These are phyloP conservation scores for Brachyalestes nurse DNA, from an alignment of 2,797 vertebrate genomes.

Conservation along the genomic window DNA sequence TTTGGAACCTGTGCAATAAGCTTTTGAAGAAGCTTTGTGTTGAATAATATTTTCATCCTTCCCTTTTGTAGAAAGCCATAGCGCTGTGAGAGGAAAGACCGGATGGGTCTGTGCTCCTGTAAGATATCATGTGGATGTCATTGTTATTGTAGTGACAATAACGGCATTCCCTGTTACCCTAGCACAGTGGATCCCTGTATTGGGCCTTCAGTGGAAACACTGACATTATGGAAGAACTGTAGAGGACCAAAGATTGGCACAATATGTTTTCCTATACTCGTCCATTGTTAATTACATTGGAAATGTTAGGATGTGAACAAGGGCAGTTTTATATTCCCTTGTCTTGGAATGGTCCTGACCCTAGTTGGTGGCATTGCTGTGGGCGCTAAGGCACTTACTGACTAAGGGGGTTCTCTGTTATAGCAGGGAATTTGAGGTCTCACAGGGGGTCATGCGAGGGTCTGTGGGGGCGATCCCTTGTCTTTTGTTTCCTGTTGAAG, in stretches of 20 bases:
- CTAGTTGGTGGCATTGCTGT: conserved; percentile 16
- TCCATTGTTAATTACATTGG: conserved; percentile 21
- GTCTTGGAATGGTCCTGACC: conserved; percentile 10
- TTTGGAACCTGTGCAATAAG: not conserved
- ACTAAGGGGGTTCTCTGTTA: conserved; percentile 43
- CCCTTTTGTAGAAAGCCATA: not conserved
- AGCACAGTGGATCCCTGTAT: not conserved
- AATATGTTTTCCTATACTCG: not conserved
- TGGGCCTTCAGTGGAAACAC: conserved; percentile 11
- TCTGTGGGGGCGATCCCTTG: conserved; percentile 48
- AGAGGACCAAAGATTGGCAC: not conserved
- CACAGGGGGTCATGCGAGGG: conserved; percentile 40
- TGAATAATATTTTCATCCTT: conserved; percentile 6
- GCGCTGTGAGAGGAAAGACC: conserved; percentile 34
- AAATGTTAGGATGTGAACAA: conserved; percentile 23
- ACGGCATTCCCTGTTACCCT: conserved; percentile 2
- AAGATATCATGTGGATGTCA: conserved; percentile 30
- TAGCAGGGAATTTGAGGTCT: conserved; percentile 45
- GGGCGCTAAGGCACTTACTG: conserved; percentile 27
- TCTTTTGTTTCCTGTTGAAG: conserved; percentile 57
- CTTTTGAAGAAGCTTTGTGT: not conserved
- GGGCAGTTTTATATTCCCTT: conserved; percentile 9
- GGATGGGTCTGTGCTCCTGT: conserved; percentile 22
- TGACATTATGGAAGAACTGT: conserved; percentile 8
- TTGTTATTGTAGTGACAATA: conserved; percentile 27